Percentiles rank a stretch among this genome's conserved stretches.
Conservation (phyloP, 2,888 invertebrate genomes). For the Meteorus colon region DNA sequence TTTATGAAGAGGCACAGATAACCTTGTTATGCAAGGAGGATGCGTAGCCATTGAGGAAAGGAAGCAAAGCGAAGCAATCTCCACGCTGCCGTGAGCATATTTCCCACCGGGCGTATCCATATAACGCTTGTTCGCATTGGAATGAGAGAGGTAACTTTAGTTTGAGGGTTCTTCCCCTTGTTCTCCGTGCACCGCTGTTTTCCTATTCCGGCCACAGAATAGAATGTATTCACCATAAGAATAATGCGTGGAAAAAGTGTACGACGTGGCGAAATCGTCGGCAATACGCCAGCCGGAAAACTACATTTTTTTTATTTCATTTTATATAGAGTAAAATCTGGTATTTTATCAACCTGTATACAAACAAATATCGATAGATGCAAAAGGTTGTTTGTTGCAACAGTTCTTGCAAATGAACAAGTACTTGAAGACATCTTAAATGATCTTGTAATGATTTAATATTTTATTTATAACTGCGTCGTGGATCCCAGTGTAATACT, state of each 20-base stretch:
- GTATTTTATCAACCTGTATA: not conserved
- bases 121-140: slow-evolving; percentile 16
- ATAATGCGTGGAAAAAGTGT: slow-evolving; percentile 54
- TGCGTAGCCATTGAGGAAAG: slow-evolving; percentile 35
- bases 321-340: not conserved
- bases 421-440: no score
- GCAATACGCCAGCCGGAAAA: slow-evolving; percentile 4
- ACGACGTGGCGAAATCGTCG: slow-evolving; percentile 50
- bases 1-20: not conserved
- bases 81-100: slow-evolving; percentile 64
- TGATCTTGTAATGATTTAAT: no score
- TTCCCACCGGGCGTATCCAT: slow-evolving; percentile 57
- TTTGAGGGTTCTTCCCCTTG: slow-evolving; percentile 31
- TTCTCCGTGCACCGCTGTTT: slow-evolving; percentile 42
- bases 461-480: no score
- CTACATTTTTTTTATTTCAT: not conserved
- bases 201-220: slow-evolving; percentile 42
- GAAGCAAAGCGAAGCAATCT: slow-evolving; percentile 59
- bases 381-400: no score
- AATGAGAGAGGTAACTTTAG: slow-evolving; percentile 4
- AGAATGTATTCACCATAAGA: slow-evolving; percentile 35
- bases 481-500: no score
- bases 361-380: not conserved
- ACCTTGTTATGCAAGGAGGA: slow-evolving; percentile 42
- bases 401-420: no score